Percentiles rank a stretch among this genome's conserved stretches.
Evolutionary conservation across 2,113 vertebrate species (phyloP).

Genomic region (Tragelaphus buxtoni): DNA sequence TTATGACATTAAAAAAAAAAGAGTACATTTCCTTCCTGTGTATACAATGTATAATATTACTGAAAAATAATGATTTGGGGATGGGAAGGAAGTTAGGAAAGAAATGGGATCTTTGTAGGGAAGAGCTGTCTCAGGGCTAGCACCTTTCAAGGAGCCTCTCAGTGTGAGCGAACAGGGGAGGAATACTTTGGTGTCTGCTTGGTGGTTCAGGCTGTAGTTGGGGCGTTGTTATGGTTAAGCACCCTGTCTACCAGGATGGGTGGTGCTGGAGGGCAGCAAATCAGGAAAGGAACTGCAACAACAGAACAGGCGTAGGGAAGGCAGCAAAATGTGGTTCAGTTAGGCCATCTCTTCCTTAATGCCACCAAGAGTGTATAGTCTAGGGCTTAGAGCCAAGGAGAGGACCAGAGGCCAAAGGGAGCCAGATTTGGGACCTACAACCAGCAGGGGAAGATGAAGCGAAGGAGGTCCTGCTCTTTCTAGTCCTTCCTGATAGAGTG

Average conservation of each 20-base stretch:
- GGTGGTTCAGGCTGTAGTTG: background rate
- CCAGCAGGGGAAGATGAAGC: background rate
- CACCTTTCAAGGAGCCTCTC: conserved; percentile 58
- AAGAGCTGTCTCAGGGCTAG: conserved; percentile 10
- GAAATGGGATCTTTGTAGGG: background rate
- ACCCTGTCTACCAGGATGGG: background rate
- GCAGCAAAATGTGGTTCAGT: background rate
- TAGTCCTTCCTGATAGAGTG: background rate
- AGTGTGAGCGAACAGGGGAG: background rate
- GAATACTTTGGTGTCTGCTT: background rate
- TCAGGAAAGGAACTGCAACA: background rate
- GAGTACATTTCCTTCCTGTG: conserved; percentile 50
- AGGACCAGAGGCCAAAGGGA: background rate
- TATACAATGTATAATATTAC: conserved; percentile 50
- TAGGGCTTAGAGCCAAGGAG: background rate
- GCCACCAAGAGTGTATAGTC: background rate
- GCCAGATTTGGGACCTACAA: background rate
- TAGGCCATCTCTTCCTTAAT: background rate
- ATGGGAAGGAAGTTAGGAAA: background rate
- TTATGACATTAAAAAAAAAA: conserved; percentile 36
- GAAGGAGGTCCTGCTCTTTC: background rate
- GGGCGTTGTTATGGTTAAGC: background rate
- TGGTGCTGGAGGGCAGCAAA: background rate
- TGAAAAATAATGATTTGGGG: conserved; percentile 39
- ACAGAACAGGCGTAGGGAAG: background rate